A percentile compares a stretch with the other conserved stretches of the same genome.
phyloP scores from a whole-genome alignment of 2,113 vertebrate species.

The Neoarius graeffei region DNA sequence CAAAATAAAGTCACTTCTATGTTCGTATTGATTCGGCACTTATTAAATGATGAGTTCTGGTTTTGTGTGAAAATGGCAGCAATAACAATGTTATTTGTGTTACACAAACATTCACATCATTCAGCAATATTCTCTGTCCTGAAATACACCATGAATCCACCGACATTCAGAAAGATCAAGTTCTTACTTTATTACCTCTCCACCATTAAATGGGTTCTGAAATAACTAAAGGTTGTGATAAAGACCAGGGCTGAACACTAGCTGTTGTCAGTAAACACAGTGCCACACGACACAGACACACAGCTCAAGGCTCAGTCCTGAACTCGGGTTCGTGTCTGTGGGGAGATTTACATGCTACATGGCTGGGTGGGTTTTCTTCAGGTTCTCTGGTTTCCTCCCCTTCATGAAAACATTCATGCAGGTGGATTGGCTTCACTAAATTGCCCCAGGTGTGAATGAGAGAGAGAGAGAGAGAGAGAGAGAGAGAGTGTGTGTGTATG shows the following conservation, averaged over 20 bases:
- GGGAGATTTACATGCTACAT: background rate
- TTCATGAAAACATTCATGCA: no score
- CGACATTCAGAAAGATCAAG: background rate
- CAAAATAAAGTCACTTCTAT: background rate
- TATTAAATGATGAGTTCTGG: no score
- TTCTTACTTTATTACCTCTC: background rate
- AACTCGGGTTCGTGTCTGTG: background rate
- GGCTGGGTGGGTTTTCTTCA: background rate
- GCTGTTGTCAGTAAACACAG: background rate
- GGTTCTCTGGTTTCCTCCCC: no score
- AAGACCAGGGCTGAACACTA: background rate
- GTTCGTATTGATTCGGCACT: no score
- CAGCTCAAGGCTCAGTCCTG: background rate
- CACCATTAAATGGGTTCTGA: background rate
- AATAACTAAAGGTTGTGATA: background rate
- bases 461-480: no score
- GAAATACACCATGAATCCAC: background rate
- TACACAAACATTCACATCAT: no score
- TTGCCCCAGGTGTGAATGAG: no score
- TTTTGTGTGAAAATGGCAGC: no score
- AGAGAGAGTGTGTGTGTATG: no score
- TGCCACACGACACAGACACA: background rate
- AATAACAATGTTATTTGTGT: no score
- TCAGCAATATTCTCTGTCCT: no score
- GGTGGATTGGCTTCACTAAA: no score